Percentiles rank a stretch among this genome's conserved stretches.
These are phyloP conservation scores for Chaetorhynchus papuensis DNA, from an alignment of 2,113 vertebrate species.

Conservation along the genomic window DNA sequence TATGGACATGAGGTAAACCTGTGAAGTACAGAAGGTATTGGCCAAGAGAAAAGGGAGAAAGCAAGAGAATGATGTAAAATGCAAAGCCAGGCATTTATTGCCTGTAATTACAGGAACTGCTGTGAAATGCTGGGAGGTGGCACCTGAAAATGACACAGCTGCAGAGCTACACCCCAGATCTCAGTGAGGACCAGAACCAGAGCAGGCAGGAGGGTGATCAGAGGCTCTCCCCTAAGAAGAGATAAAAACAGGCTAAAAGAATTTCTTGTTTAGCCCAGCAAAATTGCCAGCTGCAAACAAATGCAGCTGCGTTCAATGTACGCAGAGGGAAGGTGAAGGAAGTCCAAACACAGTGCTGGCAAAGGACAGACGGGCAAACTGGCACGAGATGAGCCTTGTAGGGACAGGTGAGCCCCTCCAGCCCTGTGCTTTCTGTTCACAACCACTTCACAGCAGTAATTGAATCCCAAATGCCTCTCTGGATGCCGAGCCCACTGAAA, in stretches of 20 bases:
- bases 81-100: not conserved
- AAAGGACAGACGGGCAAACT: not conserved
- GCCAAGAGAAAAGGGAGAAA: not conserved
- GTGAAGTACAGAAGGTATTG: fast-evolving
- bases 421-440: not conserved
- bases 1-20: not conserved
- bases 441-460: not conserved
- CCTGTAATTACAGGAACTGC: not conserved
- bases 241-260: not conserved
- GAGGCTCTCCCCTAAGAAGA: not conserved
- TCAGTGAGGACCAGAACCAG: not conserved
- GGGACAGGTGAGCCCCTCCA: not conserved
- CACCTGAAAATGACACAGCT: not conserved
- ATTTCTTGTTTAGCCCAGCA: not conserved
- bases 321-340: not conserved
- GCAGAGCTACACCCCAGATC: not conserved
- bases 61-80: not conserved
- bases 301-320: not conserved
- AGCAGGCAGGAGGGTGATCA: not conserved
- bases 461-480: not conserved
- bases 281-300: not conserved
- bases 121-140: not conserved
- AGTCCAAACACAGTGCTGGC: not conserved
- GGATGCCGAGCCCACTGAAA: not conserved
- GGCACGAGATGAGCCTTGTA: fast-evolving